Conservation (phyloP, 35 echinoderm and acorn worm species). For the Heliocidaris tuberculata region DNA sequence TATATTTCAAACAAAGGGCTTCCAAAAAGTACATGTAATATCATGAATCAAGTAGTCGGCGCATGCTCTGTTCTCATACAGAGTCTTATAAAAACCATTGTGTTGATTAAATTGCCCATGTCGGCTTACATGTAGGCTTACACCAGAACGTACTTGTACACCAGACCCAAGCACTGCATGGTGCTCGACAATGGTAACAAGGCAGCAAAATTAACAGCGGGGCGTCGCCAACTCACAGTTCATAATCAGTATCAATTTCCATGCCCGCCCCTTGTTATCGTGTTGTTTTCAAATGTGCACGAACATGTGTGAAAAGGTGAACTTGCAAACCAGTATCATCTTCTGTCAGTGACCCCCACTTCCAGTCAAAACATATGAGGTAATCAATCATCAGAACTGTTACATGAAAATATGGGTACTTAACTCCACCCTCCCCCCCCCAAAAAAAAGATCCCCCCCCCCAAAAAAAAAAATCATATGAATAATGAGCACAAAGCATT, state of each 20-base stretch:
- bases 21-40: too few species aligned
- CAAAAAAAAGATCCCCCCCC: background rate
- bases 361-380: background rate
- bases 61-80: too few species aligned
- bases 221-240: background rate
- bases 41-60: too few species aligned
- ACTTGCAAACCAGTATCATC: background rate
- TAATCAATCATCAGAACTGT: background rate
- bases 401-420: background rate
- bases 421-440: too few species aligned
- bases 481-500: background rate
- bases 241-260: background rate
- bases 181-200: background rate
- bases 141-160: background rate
- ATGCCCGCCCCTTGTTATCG: background rate
- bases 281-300: background rate
- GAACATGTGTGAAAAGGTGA: background rate
- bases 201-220: background rate
- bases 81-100: background rate
- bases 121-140: background rate
- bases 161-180: background rate
- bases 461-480: background rate
- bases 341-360: background rate
- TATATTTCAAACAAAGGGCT: too few species aligned
- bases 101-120: conserved; percentile 17